Percentiles rank a stretch among this genome's conserved stretches.
phyloP scores from a whole-genome alignment of 1,140 invertebrate genomes.

The Sinonovacula constricta region DNA sequence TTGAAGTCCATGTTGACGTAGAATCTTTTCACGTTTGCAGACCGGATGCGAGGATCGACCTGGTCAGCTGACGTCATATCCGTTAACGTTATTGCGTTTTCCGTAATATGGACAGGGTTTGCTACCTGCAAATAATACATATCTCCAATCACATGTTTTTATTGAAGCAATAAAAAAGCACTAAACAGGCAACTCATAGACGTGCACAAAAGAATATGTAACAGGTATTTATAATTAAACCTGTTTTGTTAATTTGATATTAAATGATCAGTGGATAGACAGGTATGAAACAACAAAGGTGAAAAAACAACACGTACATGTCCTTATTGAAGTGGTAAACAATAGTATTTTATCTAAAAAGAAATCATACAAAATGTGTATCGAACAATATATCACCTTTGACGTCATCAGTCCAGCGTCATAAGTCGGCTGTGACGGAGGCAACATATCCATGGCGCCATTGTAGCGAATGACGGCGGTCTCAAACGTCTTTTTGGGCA shows the following conservation, averaged over 20 bases:
- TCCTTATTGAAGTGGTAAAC: no score
- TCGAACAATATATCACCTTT: conserved; percentile 4
- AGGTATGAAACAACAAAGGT: no score
- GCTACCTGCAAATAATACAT: conserved; percentile 17
- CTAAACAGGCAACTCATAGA: no score
- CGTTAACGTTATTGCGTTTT: conserved; percentile 10
- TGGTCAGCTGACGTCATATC: conserved; percentile 7
- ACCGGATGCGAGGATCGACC: not conserved
- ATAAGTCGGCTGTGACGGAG: conserved; percentile 1
- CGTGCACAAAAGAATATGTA: no score
- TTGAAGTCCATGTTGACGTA: conserved; percentile 38
- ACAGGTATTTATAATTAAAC: no score
- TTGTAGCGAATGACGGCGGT: conserved; percentile 37
- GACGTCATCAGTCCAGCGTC: not conserved
- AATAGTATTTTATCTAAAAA: no score
- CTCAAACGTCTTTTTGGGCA: conserved; percentile 10
- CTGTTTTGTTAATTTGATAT: no score
- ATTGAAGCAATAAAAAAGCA: no score
- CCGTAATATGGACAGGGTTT: conserved; percentile 6
- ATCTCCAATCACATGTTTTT: not conserved
- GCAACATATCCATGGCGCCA: not conserved
- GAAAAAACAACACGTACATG: no score
- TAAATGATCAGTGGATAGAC: no score
- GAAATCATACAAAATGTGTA: no score
- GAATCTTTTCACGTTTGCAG: conserved; percentile 33